Evolutionary conservation across 1,140 invertebrate genomes (phyloP), one percentile per base, ranked within the genome.

Genomic region (Akabosia matsudoensis): DNA sequence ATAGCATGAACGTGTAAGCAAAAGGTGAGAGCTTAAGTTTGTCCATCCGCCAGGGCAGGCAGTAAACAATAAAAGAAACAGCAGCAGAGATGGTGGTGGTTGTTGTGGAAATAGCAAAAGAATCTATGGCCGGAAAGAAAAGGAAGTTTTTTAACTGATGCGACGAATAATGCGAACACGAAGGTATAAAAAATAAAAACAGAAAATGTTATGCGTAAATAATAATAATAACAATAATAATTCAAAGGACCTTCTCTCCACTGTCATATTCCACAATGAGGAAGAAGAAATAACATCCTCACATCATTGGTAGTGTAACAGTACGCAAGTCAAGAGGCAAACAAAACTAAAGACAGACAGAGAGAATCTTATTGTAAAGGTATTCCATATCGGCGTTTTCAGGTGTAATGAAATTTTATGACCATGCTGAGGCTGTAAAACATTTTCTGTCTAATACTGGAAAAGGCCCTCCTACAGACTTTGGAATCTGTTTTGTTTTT

Each of bases 331-430:
- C 61, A 67, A 61, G 61, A n/a, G 31, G 61, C 61, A 67, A 31
- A 67, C 28, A 67, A 30, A 67, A 67, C 26, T 30, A 67, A 18
- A 45, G 37, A 45, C 7, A 45, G 37, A 45, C 7, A 45, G 37
- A 45, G 37, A 67, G 61, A 31, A 10, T 67, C 61, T 28, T n/a
- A n/a, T n/a, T 30, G 4, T 45, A 45, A 45, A 67, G 61, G 70
- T 37, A 22, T 72, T 79, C 67, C 34, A 76, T 76, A 79, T 81
- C 80, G 80, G 80, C 80, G 77, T 79, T 67, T 67, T 81, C 80
- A 81, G 80, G 80, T 81, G 80, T 81, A 81, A 81, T 81, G 80
- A 81, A 81, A 81, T 81, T 81, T 81, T 81, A 81, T 81, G 78
- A 75, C 79, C 75, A 79, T 73, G 79, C 67, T 74, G 74, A 71